Base-by-base conservation (phyloP, 2,888 invertebrate genomes). In the Autographa gamma region DNA sequence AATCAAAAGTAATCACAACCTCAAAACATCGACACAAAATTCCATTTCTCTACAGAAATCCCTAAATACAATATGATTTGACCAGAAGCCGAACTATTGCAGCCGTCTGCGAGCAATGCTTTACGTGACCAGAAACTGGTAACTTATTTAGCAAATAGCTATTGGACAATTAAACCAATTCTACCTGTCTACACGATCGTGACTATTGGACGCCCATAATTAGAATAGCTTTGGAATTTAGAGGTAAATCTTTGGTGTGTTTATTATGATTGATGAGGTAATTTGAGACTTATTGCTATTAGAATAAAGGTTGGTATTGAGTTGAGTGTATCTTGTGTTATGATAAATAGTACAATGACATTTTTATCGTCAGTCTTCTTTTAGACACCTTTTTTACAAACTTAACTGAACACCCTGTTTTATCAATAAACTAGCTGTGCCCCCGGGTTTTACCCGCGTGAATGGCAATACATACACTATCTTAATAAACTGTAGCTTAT, bases 111-210 rank as follows among this genome's bases (percentile, higher is more conserved):
- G 59, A n/a, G 61, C 72, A 63, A 72, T 70, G 73, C 71, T 83
- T 71, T 81, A 81, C 84, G 84, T 81, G 81, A 83, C 76, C 73
- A 72, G 84, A 81, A 80, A 80, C 60, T 69, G 71, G 38, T 83
- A 81, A 72, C 70, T 83, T 71, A 73, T 69, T 81, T 74, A 74
- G 66, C 72, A 63, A 76, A 80, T 80, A 76, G 67, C 83, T 76
- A 73, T 58, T 75, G 81, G 60, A 79, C 84, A 83, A 83, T 83
- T 83, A 85, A 74, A 85, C 68, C 76, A 83, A 81, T 85, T 79
- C 74, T 66, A 83, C 79, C 85, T 83, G 81, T 76, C 83, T n/a
- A 41, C 38, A 4, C 73, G 62, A 16, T 62, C 81, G 83, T 82
- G 85, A 80, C 85, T 84, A 72, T 77, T 63, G 41, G 61, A 66